These are phyloP conservation scores for Myotis davidii DNA, from an alignment of 2,113 vertebrate species.

Conservation along the genomic window DNA sequence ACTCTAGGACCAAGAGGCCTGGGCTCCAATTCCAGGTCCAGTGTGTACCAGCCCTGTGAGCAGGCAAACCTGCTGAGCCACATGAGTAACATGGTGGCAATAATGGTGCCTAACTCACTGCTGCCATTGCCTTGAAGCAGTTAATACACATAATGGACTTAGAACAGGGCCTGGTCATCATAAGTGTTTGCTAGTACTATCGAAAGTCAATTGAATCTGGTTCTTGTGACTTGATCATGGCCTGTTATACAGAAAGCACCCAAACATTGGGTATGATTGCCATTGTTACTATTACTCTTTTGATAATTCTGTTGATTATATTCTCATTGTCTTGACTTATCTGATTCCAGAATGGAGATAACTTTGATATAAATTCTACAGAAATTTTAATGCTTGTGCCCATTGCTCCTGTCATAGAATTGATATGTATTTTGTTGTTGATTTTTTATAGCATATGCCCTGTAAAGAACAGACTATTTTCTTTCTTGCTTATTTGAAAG, in stretches of 20 bases:
- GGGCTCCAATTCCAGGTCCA: neutral
- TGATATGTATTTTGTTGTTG: neutral
- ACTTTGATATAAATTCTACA: neutral
- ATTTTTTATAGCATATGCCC: slow-evolving; percentile 13
- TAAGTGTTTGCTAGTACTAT: no score
- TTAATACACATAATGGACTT: neutral
- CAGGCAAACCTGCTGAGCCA: no score
- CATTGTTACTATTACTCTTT: neutral
- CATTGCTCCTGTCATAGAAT: neutral
- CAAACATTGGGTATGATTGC: neutral
- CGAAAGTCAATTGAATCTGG: neutral
- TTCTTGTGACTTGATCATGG: neutral
- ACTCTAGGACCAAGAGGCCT: neutral
- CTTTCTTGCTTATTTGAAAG: slow-evolving; percentile 46
- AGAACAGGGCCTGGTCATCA: neutral
- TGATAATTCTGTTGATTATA: neutral
- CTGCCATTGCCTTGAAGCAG: neutral
- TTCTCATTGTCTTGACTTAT: slow-evolving; percentile 13
- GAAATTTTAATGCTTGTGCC: neutral
- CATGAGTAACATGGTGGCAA: neutral
- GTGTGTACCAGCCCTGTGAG: neutral
- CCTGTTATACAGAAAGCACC: neutral
- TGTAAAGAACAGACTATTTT: slow-evolving; percentile 25
- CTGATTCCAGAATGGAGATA: neutral
- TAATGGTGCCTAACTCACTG: neutral